Base-by-base conservation (phyloP, 2,888 invertebrate species). In the Polyommatus iphigenia region DNA sequence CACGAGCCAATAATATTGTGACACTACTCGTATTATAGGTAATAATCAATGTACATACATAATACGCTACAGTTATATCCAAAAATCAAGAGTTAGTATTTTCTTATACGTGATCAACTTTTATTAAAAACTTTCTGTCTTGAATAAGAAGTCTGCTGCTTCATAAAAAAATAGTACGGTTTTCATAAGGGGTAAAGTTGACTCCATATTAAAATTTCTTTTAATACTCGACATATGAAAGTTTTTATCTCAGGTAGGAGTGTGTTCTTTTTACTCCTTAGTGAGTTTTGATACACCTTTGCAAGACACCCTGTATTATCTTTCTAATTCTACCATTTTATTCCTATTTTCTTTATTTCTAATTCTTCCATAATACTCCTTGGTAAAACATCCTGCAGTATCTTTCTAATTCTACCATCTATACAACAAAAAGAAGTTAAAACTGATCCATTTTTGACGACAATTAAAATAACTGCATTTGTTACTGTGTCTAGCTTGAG, bases 381-480 rank as follows among this genome's bases (percentile, higher is more conserved):
- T 5, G 13, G 2, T 54, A 54, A 54, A 54, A 54, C 46, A 46
- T 10, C 3, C 46, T 18, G 18, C 18, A 54, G 18, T 54, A 1
- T 1, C 15, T 50, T 50, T 50, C 50, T 54, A 54, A 54, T 54
- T 54, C 4, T 54, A 54, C 54, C 5, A 54, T 54, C 18, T 15
- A 0, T 1, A 54, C 15, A 54, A 54, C 54, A 3, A 32, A 29
- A 67, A 67, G 18, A 67, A 67, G 7, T 18, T 15, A 32, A 10
- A 24, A 15, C 29, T 18, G 15, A 29, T 67, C 7, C 32, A 67
- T 29, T 62, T 67, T 67, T 67, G 67, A 67, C 29, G 15, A 67
- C 67, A 32, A 67, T 67, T 67, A 67, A 67, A 67, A 67, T 32
- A 67, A 67, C 67, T 67, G 29, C 67, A 67, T 67, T 67, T 29